Evolutionary conservation across 2,888 invertebrate genomes (phyloP).

Genomic region (Melanostoma mellinum): DNA sequence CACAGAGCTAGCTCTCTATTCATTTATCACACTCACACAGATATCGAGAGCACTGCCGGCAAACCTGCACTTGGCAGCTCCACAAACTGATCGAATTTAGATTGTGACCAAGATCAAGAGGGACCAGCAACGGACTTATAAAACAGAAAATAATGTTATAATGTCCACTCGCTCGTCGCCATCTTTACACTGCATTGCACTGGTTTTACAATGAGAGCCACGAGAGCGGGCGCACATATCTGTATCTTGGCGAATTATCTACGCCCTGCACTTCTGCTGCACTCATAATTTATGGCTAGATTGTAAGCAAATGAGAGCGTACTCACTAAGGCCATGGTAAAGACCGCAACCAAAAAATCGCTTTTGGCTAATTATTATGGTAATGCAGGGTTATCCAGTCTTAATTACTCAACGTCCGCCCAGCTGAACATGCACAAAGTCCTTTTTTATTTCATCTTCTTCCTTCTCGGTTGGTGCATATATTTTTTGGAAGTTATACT

Average conservation of each 20-base stretch:
- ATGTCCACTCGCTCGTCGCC: slow-evolving; percentile 71
- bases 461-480: background rate
- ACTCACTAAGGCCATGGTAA: slow-evolving; percentile 37
- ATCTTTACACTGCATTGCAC: slow-evolving; percentile 14
- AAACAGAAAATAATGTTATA: slow-evolving; percentile 40
- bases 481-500: slow-evolving; percentile 42
- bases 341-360: slow-evolving; percentile 68
- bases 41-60: slow-evolving; percentile 50
- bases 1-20: slow-evolving; percentile 52
- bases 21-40: slow-evolving; percentile 69
- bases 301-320: slow-evolving; percentile 73
- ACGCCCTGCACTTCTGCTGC: slow-evolving; percentile 70
- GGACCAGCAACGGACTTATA: slow-evolving; percentile 23
- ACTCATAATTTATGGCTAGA: slow-evolving; percentile 74
- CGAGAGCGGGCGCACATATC: slow-evolving; percentile 67
- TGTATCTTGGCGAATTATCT: slow-evolving; percentile 71
- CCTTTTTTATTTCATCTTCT: slow-evolving; percentile 27
- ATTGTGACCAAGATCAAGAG: slow-evolving; percentile 52
- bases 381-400: slow-evolving; percentile 75
- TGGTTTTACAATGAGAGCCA: slow-evolving; percentile 58
- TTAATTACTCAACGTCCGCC: slow-evolving; percentile 75
- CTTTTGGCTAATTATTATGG: slow-evolving; percentile 75
- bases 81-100: slow-evolving; percentile 71
- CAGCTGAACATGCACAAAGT: slow-evolving; percentile 68
- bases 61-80: slow-evolving; percentile 65